Percentiles rank a stretch among this genome's conserved stretches.
phyloP scores from a whole-genome alignment of 2,888 invertebrate genomes.

The Hyalella azteca region DNA sequence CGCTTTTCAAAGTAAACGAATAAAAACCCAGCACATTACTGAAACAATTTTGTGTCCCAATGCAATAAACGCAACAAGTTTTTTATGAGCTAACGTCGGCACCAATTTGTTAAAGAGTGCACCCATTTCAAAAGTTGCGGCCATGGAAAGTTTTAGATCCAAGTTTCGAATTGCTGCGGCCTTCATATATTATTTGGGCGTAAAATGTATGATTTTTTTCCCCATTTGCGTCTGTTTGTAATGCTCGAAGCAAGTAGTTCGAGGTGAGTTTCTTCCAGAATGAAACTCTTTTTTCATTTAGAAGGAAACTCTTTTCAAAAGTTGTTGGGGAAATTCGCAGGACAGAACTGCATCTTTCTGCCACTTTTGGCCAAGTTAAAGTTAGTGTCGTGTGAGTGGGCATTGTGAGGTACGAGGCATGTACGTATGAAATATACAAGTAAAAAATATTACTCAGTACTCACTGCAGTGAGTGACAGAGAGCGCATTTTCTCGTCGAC shows the following conservation, averaged over 20 bases:
- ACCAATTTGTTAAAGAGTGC: not conserved
- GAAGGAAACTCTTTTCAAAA: not conserved
- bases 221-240: conserved; percentile 9
- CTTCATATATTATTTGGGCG: conserved; percentile 16
- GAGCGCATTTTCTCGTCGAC: too few species aligned
- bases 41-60: conserved; percentile 8
- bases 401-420: too few species aligned
- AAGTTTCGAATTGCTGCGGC: conserved; percentile 18
- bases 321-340: not conserved
- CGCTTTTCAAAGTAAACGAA: too few species aligned
- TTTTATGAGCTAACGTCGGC: conserved; percentile 18
- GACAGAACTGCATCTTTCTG: not conserved
- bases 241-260: not conserved
- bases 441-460: too few species aligned
- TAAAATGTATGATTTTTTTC: conserved; percentile 21
- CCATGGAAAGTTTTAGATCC: not conserved
- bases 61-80: conserved; percentile 18
- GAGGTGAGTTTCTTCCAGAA: conserved; percentile 5
- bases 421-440: too few species aligned
- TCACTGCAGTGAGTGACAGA: too few species aligned
- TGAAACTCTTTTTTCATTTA: not conserved
- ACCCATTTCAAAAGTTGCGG: not conserved
- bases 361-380: not conserved
- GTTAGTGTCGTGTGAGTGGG: not conserved
- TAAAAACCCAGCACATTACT: not conserved